Percentiles rank a stretch among this genome's conserved stretches.
These are phyloP conservation scores for Aelia acuminata DNA, from an alignment of 2,888 invertebrate genomes.

Conservation along the genomic window DNA sequence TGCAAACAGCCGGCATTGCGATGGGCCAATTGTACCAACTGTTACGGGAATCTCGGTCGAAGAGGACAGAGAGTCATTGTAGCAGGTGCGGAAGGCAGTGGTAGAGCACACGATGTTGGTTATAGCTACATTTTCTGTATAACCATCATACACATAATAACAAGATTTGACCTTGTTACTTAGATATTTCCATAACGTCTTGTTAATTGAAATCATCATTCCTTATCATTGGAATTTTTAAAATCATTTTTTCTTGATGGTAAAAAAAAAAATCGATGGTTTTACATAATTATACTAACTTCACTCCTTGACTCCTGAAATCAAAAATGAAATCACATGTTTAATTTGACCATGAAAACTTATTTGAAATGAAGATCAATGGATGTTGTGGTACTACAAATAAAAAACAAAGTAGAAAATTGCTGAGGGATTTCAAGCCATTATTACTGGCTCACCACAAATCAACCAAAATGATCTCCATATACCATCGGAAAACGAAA, in stretches of 20 bases:
- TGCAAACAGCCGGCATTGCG: neutral
- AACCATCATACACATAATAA: neutral
- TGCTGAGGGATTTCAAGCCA: no score
- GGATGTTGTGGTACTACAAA: no score
- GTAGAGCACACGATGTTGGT: neutral
- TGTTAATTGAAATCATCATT: neutral
- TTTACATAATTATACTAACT: no score
- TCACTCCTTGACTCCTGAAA: no score
- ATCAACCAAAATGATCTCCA: no score
- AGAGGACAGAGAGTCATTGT: neutral
- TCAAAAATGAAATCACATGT: no score
- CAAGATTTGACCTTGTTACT: neutral
- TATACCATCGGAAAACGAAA: no score
- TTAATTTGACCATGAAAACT: no score
- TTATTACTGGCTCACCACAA: no score
- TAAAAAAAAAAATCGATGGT: no score
- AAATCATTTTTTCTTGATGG: neutral
- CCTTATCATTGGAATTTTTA: neutral
- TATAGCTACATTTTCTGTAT: neutral
- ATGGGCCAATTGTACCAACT: conserved; percentile 3
- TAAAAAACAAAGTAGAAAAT: no score
- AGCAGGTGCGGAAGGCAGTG: neutral
- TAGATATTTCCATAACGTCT: neutral
- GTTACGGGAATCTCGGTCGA: neutral
- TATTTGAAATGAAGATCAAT: no score